Percentiles rank a stretch among this genome's conserved stretches.
These are phyloP conservation scores for Carlito syrichta DNA, from an alignment of 2,113 vertebrate genomes.

Conservation along the genomic window DNA sequence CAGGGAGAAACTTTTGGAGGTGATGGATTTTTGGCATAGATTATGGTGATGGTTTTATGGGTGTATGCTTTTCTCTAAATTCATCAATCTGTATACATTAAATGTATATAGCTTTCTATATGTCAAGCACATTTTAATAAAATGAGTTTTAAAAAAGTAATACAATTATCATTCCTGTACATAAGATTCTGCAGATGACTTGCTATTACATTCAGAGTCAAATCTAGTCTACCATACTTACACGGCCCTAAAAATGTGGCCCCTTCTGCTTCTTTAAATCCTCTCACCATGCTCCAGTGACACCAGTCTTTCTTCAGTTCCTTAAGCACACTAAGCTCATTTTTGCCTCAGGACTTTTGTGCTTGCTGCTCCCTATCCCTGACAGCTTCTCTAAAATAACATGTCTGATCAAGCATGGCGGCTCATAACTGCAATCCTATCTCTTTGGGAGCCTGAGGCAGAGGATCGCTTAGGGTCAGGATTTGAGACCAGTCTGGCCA, in stretches of 20 bases:
- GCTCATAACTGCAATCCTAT: too few species aligned
- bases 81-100: background rate
- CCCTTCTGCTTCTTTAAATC: background rate
- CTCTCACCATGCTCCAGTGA: background rate
- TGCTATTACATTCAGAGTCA: background rate
- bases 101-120: background rate
- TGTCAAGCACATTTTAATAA: background rate
- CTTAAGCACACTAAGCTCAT: background rate
- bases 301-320: background rate
- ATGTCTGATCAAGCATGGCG: too few species aligned
- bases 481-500: too few species aligned
- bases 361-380: background rate
- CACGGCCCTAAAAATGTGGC: background rate
- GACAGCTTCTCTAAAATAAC: background rate
- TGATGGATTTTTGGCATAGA: background rate
- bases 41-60: background rate
- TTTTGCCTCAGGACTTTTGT: background rate
- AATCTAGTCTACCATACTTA: background rate
- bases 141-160: background rate
- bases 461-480: too few species aligned
- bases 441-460: too few species aligned
- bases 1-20: background rate
- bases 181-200: background rate
- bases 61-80: background rate
- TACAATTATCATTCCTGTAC: background rate